Conservation (phyloP, 2,113 vertebrate species). For the Callorhinus ursinus region DNA sequence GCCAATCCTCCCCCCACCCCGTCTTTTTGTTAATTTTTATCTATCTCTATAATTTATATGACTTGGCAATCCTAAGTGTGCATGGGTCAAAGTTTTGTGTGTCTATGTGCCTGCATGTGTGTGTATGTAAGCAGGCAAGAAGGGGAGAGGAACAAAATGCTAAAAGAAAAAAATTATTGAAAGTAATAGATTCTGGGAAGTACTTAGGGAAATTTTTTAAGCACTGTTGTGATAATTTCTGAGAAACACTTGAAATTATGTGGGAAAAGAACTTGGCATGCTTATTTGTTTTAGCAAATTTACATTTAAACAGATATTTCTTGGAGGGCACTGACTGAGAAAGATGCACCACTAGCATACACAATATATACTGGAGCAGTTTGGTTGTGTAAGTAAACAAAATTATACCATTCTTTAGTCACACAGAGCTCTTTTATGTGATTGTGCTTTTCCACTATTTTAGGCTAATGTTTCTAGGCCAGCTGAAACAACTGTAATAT, state of each 20-base stretch:
- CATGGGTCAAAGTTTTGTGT: background rate
- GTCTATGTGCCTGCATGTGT: background rate
- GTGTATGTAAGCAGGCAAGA: constrained; percentile 6
- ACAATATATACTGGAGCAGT: constrained; percentile 41
- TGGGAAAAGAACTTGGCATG: constrained; percentile 61
- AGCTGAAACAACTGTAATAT: constrained; percentile 73
- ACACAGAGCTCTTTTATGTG: constrained; percentile 52
- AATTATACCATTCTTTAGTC: constrained; percentile 3
- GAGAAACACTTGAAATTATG: constrained; percentile 76
- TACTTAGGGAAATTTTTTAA: constrained; percentile 73
- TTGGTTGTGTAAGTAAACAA: constrained; percentile 63
- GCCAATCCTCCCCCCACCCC: background rate
- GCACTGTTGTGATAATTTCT: constrained; percentile 75
- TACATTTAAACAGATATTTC: constrained; percentile 71
- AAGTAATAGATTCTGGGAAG: constrained; percentile 78
- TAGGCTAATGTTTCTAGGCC: constrained; percentile 70
- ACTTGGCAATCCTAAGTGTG: constrained; percentile 63
- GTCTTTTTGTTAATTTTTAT: constrained; percentile 41
- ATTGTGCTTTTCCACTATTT: constrained; percentile 58
- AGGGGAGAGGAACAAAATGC: constrained; percentile 42
- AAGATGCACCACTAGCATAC: background rate
- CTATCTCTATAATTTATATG: constrained; percentile 67
- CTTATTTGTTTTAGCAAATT: constrained; percentile 77
- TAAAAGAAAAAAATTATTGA: constrained; percentile 61
- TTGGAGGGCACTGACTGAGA: constrained; percentile 21